These are phyloP conservation scores for Fulmarus glacialis DNA, from an alignment of 2,113 vertebrate genomes.

Conservation along the genomic window DNA sequence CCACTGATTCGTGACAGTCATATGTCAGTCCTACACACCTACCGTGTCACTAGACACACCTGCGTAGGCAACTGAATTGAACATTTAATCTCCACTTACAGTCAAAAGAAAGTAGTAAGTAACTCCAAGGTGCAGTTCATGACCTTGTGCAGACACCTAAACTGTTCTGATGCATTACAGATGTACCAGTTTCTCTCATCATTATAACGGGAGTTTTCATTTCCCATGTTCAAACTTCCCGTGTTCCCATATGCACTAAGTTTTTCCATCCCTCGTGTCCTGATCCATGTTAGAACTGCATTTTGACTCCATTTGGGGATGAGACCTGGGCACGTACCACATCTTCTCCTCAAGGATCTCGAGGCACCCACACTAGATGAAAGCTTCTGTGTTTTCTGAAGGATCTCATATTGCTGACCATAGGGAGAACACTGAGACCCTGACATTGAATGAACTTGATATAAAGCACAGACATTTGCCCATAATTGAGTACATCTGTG, in stretches of 20 bases:
- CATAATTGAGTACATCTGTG: background rate
- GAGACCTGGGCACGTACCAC: background rate
- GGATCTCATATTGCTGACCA: background rate
- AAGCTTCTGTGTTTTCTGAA: background rate
- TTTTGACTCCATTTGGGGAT: background rate
- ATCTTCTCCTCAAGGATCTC: background rate
- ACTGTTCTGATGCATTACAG: background rate
- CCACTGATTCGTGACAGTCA: too few species aligned
- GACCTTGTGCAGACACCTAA: background rate
- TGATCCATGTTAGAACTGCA: background rate
- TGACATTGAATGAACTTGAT: background rate
- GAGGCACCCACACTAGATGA: background rate
- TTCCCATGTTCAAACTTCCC: background rate
- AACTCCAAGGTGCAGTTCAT: background rate
- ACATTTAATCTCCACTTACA: background rate
- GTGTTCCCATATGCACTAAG: background rate
- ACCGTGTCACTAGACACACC: background rate
- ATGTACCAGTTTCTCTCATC: background rate
- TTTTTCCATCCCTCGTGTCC: background rate
- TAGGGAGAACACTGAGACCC: background rate
- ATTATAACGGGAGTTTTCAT: background rate
- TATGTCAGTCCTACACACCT: background rate
- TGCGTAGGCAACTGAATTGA: background rate
- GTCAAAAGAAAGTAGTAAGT: background rate
- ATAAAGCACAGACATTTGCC: background rate